phyloP scores from a whole-genome alignment of 1,140 invertebrate species.

The Akabosia matsudoensis region DNA sequence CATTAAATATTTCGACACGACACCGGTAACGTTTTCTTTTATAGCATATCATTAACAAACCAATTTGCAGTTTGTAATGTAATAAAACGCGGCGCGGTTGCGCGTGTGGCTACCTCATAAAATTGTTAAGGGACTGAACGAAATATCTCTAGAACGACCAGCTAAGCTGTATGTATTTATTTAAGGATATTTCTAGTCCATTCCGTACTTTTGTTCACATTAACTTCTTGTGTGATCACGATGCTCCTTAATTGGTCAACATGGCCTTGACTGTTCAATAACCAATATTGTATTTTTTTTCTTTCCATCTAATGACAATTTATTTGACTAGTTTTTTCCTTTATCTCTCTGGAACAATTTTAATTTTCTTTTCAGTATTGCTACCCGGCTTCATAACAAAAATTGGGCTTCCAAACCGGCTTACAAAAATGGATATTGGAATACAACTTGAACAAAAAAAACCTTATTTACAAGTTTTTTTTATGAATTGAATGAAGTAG shows the following conservation, averaged over 20 bases:
- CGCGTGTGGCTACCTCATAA: background rate
- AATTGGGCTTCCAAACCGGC: too few relatives aligned
- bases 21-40: background rate
- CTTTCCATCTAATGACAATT: conserved; percentile 15
- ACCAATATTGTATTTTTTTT: too few relatives aligned
- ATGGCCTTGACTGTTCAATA: conserved; percentile 8
- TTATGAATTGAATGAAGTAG: too few relatives aligned
- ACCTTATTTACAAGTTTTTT: too few relatives aligned
- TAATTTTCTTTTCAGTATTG: background rate
- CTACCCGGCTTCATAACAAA: too few relatives aligned
- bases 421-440: too few relatives aligned
- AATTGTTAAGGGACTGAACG: too few relatives aligned
- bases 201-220: background rate
- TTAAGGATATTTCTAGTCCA: background rate
- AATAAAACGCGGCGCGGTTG: too few relatives aligned
- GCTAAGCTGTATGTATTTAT: too few relatives aligned
- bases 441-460: too few relatives aligned
- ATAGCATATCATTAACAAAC: background rate
- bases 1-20: background rate
- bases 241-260: background rate
- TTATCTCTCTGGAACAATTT: too few relatives aligned
- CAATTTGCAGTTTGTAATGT: background rate
- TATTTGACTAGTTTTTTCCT: conserved; percentile 6
- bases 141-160: too few relatives aligned
- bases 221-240: background rate